phyloP scores from a whole-genome alignment of 2,888 invertebrate species.

The Himalopsyche kuldschensis region DNA sequence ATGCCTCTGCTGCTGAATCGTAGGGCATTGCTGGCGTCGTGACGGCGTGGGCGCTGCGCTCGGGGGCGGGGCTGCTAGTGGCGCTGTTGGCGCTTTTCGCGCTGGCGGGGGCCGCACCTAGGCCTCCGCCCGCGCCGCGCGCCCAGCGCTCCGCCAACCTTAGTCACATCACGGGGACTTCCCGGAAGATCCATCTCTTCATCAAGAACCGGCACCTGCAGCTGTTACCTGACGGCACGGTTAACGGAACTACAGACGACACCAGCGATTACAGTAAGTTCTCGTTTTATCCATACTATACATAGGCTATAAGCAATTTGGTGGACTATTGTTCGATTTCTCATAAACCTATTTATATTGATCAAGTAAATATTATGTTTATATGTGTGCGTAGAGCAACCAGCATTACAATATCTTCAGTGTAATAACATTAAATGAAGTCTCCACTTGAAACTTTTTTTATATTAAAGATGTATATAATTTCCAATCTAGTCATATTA shows the following conservation, averaged over 20 bases:
- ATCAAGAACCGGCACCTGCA: slow-evolving; percentile 83
- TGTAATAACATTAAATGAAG: too few species aligned
- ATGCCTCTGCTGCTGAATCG: slow-evolving; percentile 7
- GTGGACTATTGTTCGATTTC: too few species aligned
- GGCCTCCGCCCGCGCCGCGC: slow-evolving; percentile 55
- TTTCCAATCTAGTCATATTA: too few species aligned
- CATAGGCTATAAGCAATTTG: too few species aligned
- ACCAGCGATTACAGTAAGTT: slow-evolving; percentile 84
- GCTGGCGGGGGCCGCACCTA: slow-evolving; percentile 53
- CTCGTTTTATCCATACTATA: background rate
- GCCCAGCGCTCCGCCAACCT: slow-evolving; percentile 79
- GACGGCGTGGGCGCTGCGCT: slow-evolving; percentile 46
- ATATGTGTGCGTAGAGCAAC: too few species aligned
- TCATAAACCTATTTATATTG: too few species aligned
- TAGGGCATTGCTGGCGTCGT: slow-evolving; percentile 44
- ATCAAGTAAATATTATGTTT: too few species aligned
- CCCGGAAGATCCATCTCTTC: slow-evolving; percentile 80
- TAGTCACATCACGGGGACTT: slow-evolving; percentile 78
- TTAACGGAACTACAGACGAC: slow-evolving; percentile 81
- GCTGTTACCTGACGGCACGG: slow-evolving; percentile 80
- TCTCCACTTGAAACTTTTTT: too few species aligned
- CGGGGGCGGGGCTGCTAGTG: slow-evolving; percentile 44
- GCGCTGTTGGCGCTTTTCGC: slow-evolving; percentile 43
- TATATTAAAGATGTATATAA: too few species aligned
- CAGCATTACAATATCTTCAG: too few species aligned